A percentile compares a stretch with the other conserved stretches of the same genome.
Conservation (phyloP, 2,113 vertebrate genomes). For the Azemiops feae region DNA sequence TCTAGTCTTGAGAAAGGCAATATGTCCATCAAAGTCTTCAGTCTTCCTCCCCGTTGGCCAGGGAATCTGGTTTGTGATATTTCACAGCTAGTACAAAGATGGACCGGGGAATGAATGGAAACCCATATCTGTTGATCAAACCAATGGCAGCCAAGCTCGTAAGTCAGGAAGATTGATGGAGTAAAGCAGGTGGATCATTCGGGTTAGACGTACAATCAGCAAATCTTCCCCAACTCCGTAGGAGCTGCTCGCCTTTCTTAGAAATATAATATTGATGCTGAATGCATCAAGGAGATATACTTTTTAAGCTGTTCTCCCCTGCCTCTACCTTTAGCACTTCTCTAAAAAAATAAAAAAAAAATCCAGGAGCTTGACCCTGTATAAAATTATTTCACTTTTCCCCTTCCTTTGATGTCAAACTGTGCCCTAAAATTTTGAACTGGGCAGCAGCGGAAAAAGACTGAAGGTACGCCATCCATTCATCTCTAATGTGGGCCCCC, state of each 20-base stretch:
- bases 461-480: background rate
- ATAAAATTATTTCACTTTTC: background rate
- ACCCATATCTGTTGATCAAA: constrained; percentile 37
- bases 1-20: constrained; percentile 37
- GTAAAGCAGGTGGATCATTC: background rate
- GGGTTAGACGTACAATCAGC: constrained; percentile 18
- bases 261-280: background rate
- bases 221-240: background rate
- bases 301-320: background rate
- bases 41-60: constrained; percentile 6
- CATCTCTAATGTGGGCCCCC: background rate
- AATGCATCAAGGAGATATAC: background rate
- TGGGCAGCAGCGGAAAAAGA: background rate
- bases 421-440: background rate
- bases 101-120: constrained; percentile 23
- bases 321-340: background rate
- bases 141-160: constrained; percentile 24
- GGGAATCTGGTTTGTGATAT: background rate
- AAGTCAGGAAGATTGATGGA: constrained; percentile 30
- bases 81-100: constrained; percentile 34
- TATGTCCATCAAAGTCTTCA: constrained; percentile 21
- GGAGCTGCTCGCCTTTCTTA: background rate
- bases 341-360: background rate
- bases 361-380: background rate
- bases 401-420: background rate